phyloP scores from a whole-genome alignment of 2,113 vertebrate species.

The Paramisgurnus dabryanus region DNA sequence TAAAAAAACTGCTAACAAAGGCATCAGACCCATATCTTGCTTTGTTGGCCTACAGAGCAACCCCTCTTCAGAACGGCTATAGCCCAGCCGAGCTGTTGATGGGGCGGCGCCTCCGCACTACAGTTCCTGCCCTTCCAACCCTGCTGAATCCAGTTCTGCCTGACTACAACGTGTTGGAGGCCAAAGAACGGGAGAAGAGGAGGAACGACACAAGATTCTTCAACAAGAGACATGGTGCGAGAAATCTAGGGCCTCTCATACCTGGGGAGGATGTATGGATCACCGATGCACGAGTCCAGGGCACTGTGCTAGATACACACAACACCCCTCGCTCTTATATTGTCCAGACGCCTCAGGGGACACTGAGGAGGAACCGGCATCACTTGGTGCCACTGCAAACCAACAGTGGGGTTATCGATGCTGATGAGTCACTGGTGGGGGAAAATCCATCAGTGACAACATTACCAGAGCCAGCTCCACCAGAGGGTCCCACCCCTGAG shows the following conservation, averaged over 20 bases:
- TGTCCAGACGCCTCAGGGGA: not conserved
- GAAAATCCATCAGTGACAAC: too few relatives aligned
- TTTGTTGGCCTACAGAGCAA: slow-evolving; percentile 27
- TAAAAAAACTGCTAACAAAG: slow-evolving; percentile 7
- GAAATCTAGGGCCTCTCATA: not conserved
- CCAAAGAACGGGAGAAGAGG: too few relatives aligned
- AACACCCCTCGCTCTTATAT: not conserved
- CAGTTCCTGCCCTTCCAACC: too few relatives aligned
- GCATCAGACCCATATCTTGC: slow-evolving; percentile 19
- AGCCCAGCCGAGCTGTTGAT: too few relatives aligned
- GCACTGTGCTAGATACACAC: not conserved
- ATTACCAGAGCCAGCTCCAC: too few relatives aligned
- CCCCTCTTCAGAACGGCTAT: not conserved
- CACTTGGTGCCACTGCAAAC: not conserved
- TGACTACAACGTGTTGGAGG: too few relatives aligned
- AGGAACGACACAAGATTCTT: too few relatives aligned
- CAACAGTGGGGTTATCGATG: too few relatives aligned
- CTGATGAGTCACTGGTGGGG: too few relatives aligned
- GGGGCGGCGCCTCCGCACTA: too few relatives aligned
- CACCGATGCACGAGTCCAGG: not conserved
- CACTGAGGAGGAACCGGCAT: not conserved
- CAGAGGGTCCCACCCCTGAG: too few relatives aligned
- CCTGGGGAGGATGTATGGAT: not conserved
- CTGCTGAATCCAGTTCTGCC: too few relatives aligned
- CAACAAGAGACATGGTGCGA: not conserved